Base-by-base conservation (phyloP, 2,113 vertebrate species). In the Hiodon alosoides region DNA sequence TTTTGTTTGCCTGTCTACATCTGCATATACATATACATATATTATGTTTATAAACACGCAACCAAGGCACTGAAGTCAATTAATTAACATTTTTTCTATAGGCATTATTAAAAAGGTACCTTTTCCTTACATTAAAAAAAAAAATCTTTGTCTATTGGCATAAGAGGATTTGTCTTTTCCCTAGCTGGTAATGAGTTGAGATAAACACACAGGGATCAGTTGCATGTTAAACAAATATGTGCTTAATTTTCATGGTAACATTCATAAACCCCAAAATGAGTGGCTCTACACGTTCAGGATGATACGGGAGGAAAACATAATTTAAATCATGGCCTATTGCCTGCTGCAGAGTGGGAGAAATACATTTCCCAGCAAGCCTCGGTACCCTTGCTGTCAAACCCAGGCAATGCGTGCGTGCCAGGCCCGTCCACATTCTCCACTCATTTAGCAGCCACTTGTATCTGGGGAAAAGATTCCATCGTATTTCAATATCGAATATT, bases 141-240 rank as follows among this genome's bases (percentile, higher is more conserved):
- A 83, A 82, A 86, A 85, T 86, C 82, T 85, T 79, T 83, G 83
- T 73, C 74, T 77, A 84, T 85, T 78, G 82, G 80, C 79, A 73
- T 87, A 87, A 86, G 87, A 86, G 86, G 87, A 88, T 89, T 89
- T 86, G 78, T 82, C 81, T 82, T 85, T 83, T 81, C 75, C 68
- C 78, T 83, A 80, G 81, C 83, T 79, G 81, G 78, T 89, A 87
- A 89, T 88, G 83, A 88, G 84, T 81, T 82, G 81, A 77, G 82
- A 86, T 87, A 84, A 89, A 87, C 81, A 83, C 81, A 77, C 71
- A 79, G 70, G 53, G 80, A 86, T 83, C 79, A 74, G 77, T 83
- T 52, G 60, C 59, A 57, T 58, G 55, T 67, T 78, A 76, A 78
- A 78, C 76, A 78, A 75, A 73, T 72, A 57, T 50, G 73, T 69